Evolutionary conservation across 1,140 invertebrate genomes (phyloP), one percentile per base, ranked within the genome.

Genomic region (Lutraria rhynchaena): DNA sequence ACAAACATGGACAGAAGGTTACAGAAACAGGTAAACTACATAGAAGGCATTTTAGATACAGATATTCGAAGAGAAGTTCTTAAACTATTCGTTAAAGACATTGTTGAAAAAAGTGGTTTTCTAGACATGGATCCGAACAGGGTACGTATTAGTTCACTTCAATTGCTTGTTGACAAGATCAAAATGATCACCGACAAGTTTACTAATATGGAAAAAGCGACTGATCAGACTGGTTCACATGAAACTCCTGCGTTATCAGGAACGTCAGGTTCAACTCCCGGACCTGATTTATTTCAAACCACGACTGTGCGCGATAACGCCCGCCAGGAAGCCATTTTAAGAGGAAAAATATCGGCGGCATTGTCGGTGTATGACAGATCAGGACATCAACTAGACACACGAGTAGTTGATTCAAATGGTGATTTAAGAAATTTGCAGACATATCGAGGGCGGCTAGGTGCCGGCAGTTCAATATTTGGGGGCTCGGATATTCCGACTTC

Each of bases 81-180:
- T 33, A 74, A 74, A 24, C 58, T 74, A 11, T 74, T 60, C 27
- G 55, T 74, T 0, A 74, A 74, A 60, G 71, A 74, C 29, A 58
- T 74, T 2, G 71, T 74, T 7, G 71, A 74, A 46, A 74, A 74
- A 44, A 74, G 71, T 29, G 71, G 71, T 0, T 55, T 74, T 58
- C 33, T 74, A 9, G 24, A 44, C 33, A 19, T 37, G 19, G 22
- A 46, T 9, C 35, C 22, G 3, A 31, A 33, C 0, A 37, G n/a
- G 3, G 71, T 60, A 2, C 63, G 49, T 0, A 60, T 74, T 15
- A 24, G n/a, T 35, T 37, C 71, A 24, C 31, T 60, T 2, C 37
- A 31, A 60, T 27, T 5, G 22, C 55, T 74, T 27, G 24, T 74
- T 1, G 53, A 60, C 19, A 60, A 41, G 31, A 46, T 74, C 5